Evolutionary conservation across 2,797 vertebrate genomes (phyloP).

Genomic region (Adrianichthys oophorus): DNA sequence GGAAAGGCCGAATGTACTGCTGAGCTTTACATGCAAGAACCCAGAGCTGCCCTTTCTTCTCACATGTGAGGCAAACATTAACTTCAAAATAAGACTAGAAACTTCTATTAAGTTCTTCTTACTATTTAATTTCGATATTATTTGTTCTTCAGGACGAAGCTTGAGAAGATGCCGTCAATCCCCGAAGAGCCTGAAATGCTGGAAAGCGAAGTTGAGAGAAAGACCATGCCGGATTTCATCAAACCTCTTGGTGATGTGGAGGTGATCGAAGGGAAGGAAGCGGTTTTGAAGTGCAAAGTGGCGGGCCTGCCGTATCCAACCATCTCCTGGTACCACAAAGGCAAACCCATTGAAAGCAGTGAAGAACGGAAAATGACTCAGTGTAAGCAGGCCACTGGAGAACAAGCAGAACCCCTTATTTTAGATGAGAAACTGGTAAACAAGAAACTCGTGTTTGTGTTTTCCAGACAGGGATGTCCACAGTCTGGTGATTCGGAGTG

Average conservation of each 20-base stretch:
- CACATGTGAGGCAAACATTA: constrained; percentile 83
- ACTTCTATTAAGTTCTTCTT: not conserved
- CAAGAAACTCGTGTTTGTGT: constrained; percentile 42
- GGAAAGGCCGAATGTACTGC: constrained; percentile 86
- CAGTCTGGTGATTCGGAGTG: constrained; percentile 84
- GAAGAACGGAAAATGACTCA: constrained; percentile 93
- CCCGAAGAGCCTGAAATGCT: constrained; percentile 90
- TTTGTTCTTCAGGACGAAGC: constrained; percentile 80
- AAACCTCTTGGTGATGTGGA: constrained; percentile 89
- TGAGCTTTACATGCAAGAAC: constrained; percentile 91
- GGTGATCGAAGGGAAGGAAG: constrained; percentile 89
- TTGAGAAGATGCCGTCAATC: constrained; percentile 98
- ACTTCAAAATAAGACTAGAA: not conserved
- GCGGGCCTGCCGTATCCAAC: constrained; percentile 90
- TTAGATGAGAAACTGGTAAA: not conserved
- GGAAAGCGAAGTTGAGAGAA: constrained; percentile 85
- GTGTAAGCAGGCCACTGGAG: constrained; percentile 73
- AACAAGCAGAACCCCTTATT: rapidly evolving
- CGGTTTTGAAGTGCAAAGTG: constrained; percentile 87
- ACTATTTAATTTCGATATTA: constrained; percentile 7
- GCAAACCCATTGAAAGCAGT: constrained; percentile 87
- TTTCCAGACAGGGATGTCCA: constrained; percentile 91
- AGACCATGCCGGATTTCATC: constrained; percentile 93
- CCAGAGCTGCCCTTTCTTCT: constrained; percentile 82
- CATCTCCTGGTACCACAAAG: constrained; percentile 95